phyloP scores from a whole-genome alignment of 2,797 vertebrate genomes.

The Arnoldichthys spilopterus region DNA sequence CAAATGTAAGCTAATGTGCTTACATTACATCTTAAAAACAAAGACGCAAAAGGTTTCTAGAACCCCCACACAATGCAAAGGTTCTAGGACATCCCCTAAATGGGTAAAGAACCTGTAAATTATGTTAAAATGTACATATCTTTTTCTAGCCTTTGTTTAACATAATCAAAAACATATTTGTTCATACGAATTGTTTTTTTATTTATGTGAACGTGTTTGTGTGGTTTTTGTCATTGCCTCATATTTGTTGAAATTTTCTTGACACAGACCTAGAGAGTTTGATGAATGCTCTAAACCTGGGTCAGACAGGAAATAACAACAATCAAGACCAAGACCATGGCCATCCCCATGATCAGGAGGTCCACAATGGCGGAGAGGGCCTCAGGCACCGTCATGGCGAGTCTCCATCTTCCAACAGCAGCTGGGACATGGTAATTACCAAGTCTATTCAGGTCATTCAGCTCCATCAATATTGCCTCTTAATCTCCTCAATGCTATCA shows the following conservation, averaged over 20 bases:
- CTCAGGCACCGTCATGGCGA: conserved; percentile 9
- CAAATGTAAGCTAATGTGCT: too few species aligned
- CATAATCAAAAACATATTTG: not conserved
- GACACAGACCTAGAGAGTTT: conserved; percentile 65
- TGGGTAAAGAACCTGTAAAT: too few species aligned
- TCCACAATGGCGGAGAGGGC: conserved; percentile 7
- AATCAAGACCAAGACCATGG: conserved; percentile 33
- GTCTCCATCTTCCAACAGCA: conserved; percentile 57
- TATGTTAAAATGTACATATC: too few species aligned
- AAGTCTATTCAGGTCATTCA: conserved; percentile 33
- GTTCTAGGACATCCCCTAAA: too few species aligned
- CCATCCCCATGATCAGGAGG: conserved; percentile 17
- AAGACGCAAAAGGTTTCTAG: too few species aligned
- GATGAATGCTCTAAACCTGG: conserved; percentile 56
- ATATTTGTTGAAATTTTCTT: not conserved
- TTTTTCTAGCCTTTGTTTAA: not conserved
- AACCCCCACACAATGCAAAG: too few species aligned
- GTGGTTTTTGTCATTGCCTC: not conserved
- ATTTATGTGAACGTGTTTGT: not conserved
- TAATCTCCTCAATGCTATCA: not conserved
- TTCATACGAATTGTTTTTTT: too few species aligned
- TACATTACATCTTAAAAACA: too few species aligned
- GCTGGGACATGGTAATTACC: conserved; percentile 73
- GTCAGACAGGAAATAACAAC: not conserved
- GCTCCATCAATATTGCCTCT: conserved; percentile 11